Base-by-base conservation (phyloP, 2,888 invertebrate species). In the Apamea epomidion region DNA sequence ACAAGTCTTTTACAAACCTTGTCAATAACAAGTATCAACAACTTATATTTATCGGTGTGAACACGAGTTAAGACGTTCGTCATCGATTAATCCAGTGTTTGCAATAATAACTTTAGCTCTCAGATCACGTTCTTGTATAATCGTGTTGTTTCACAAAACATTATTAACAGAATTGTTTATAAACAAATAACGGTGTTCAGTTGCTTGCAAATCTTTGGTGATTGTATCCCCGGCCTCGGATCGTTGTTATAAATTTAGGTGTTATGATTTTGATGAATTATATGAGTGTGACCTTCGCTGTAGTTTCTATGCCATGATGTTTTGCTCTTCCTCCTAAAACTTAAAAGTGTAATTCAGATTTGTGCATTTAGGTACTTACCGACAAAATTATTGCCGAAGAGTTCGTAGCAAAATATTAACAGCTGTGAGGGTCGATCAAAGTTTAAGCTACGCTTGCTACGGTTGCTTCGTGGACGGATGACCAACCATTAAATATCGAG, bases 101-200 rank as follows among this genome's bases (percentile, higher is more conserved):
- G 16, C 10, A 76, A 37, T 37, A 51, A 71, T 25, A 78, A 68
- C 60, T 12, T 54, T n/a, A 79, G 37, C 70, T 80, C 70, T 84
- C 51, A 32, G n/a, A 82, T 80, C 42, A 85, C 85, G 80, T 85
- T 79, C 60, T 32, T 37, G 64, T 74, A 51, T 45, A 75, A 72
- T 69, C 65, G 76, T 37, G 16, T 78, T 85, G 88, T 89, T 88
- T 84, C 58, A 74, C 77, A 65, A 82, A 87, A 89, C 84, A 87
- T 78, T 67, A 80, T 71, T 51, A 62, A 74, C 51, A 14, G 64
- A 58, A 32, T 42, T 77, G 78, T 81, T 88, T 83, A 81, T 80
- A 83, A 88, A 82, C 77, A 76, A 18, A 14, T 14, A 45, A 14
- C 70, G 74, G 75, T 67, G 68, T 68, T 78, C 48, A 37, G 51